Base-by-base conservation (phyloP, 2,888 invertebrate species). In the Parthenolecanium corni region DNA sequence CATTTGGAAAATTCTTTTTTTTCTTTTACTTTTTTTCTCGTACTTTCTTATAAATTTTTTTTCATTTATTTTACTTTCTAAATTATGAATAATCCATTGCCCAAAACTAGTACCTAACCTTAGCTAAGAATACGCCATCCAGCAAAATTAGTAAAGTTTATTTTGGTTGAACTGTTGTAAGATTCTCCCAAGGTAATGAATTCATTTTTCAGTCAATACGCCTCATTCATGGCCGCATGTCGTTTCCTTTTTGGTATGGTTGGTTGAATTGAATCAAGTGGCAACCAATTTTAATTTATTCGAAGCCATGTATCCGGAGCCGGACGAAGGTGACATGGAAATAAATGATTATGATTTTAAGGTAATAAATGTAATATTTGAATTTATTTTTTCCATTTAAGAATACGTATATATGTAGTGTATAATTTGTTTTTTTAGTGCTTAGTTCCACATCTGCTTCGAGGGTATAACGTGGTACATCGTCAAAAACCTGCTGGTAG, bases 201-300 rank as follows among this genome's bases (percentile, higher is more conserved):
- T n/a, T 51, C 1, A 31, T 40, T 0, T 42, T 57, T 16, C n/a
- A 66, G 66, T 66, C 3, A 65, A 65, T 62, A 63, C 66, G 40
- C 62, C 64, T 21, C 66, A 66, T 53, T 64, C 64, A 20, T 66
- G 64, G 64, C 65, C 66, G 6, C 64, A 66, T 52, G 66, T 66
- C 4, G 56, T 66, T 18, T 65, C 65, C 11, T 49, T 66, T 52
- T 47, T 66, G 23, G 49, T 64, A 12, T 66, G 66, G 66, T 23
- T 66, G 24, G 66, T 66, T 21, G 66, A 66, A 25, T 54, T 66
- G 16, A 61, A 52, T 46, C 31, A 46, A 51, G 61, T 61, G 44
- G 57, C 64, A 23, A 49, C 58, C 21, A 14, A 11, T 11, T 57
- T 65, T 11, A 51, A 64, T 24, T 52, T 64, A 6, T 52, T 56